Percentiles rank a stretch among this genome's conserved stretches.
phyloP scores from a whole-genome alignment of 1,140 invertebrate species.

The Drosophila sechellia region DNA sequence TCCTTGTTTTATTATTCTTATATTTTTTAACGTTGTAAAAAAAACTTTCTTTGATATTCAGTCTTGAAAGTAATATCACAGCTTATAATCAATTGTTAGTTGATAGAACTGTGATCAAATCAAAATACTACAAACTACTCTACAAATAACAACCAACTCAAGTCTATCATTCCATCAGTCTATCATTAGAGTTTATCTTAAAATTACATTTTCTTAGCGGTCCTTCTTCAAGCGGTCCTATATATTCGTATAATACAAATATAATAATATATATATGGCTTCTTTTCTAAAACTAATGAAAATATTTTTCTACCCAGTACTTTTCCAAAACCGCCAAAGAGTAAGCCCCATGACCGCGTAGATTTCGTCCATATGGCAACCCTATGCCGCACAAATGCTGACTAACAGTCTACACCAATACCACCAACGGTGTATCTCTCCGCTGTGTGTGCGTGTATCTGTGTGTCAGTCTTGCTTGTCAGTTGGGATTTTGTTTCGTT shows the following conservation, averaged over 20 bases:
- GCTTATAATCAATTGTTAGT: too few relatives aligned
- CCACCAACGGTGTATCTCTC: slow-evolving; percentile 17
- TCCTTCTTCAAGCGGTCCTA: too few relatives aligned
- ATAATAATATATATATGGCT: too few relatives aligned
- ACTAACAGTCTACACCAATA: slow-evolving; percentile 73
- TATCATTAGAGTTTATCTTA: too few relatives aligned
- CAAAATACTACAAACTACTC: too few relatives aligned
- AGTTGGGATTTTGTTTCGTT: slow-evolving; percentile 78
- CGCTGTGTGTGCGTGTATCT: slow-evolving; percentile 18
- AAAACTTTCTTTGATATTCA: too few relatives aligned
- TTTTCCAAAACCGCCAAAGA: slow-evolving; percentile 20
- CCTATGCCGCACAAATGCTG: slow-evolving; percentile 44
- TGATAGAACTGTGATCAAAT: too few relatives aligned
- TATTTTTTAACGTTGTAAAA: neutral
- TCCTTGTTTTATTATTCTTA: neutral
- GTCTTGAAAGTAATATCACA: neutral
- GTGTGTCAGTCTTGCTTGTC: slow-evolving; percentile 71
- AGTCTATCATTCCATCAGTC: too few relatives aligned
- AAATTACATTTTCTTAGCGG: too few relatives aligned
- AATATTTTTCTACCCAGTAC: neutral
- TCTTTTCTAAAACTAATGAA: too few relatives aligned
- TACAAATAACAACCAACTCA: too few relatives aligned
- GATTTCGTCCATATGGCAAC: slow-evolving; percentile 58
- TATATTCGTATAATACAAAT: too few relatives aligned
- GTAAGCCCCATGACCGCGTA: neutral